These are phyloP conservation scores for Urosaurus nigricauda DNA, from an alignment of 2,797 vertebrate genomes.

Conservation along the genomic window DNA sequence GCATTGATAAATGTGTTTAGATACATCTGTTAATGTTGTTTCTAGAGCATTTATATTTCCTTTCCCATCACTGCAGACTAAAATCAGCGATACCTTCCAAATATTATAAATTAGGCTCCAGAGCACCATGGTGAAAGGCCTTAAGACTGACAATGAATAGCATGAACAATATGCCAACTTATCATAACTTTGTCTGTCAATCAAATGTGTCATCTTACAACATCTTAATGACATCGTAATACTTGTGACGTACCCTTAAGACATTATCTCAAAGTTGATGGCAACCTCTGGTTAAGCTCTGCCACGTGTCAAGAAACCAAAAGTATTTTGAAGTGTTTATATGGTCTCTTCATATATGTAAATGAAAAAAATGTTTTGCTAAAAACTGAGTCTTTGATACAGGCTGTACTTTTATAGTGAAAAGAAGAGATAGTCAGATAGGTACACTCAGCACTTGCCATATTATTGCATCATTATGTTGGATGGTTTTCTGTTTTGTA, in stretches of 20 bases:
- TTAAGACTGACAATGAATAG: background rate
- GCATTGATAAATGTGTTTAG: constrained; percentile 3
- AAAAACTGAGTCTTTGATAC: background rate
- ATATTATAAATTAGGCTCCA: background rate
- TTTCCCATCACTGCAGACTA: background rate
- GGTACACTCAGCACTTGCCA: background rate
- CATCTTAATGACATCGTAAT: background rate
- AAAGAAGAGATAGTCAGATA: background rate
- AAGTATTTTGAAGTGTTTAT: background rate
- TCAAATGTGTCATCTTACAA: background rate
- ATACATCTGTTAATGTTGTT: background rate
- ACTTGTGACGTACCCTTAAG: background rate
- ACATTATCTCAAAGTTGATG: background rate
- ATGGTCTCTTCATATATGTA: background rate
- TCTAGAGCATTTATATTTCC: background rate
- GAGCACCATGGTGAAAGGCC: background rate
- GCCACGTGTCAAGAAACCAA: background rate
- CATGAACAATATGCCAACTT: background rate
- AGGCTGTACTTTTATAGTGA: background rate
- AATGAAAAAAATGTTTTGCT: background rate
- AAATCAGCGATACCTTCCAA: background rate
- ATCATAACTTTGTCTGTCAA: background rate
- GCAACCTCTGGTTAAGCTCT: background rate
- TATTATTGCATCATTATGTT: background rate
- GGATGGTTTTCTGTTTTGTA: background rate